Base-by-base conservation (phyloP, 2,888 invertebrate genomes). In the Polydrusus pterygomalis region DNA sequence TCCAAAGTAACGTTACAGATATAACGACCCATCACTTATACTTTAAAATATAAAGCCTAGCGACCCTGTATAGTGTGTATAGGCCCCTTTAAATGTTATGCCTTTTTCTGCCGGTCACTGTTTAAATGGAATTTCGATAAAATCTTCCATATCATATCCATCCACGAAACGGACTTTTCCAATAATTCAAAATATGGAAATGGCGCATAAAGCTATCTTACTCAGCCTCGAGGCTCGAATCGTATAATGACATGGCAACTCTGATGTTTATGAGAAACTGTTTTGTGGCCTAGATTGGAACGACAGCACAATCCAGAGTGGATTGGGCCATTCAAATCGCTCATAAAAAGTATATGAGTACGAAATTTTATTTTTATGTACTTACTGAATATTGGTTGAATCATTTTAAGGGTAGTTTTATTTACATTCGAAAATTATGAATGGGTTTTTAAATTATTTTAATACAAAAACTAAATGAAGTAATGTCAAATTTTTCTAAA, bases 131-230 rank as follows among this genome's bases (percentile, higher is more conserved):
- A 40, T 7, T 25, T 25, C 25, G 25, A 54, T 54, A 25, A n/a
- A n/a, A 54, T 3, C 13, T 54, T 13, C 2, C 25, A 13, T 10
- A 17, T 17, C 1, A 3, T 25, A 25, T 56, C 2, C 30, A 8
- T 2, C n/a, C 30, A 8, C 56, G 20, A 45, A 62, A 8, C 13
- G 25, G 11, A 45, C 45, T 47, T 63, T 63, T 63, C 63, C 63
- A 63, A 63, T 63, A 43, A 63, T 63, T 25, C 45, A 13, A 45
- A 45, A 8, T 63, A 63, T 63, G 63, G 45, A 45, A 63, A 63
- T 47, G n/a, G 63, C 15, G 30, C 56, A 30, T 13, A 30, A 34
- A 56, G 30, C 56, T 20, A 56, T 56, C 56, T 56, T 30, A 5
- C 56, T 30, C 9, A 15, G 30, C 30, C 56, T 38, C 34, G 34